A percentile compares a stretch with the other conserved stretches of the same genome.
phyloP scores from a whole-genome alignment of 1,140 invertebrate genomes.

The Cecropterus lyciades region DNA sequence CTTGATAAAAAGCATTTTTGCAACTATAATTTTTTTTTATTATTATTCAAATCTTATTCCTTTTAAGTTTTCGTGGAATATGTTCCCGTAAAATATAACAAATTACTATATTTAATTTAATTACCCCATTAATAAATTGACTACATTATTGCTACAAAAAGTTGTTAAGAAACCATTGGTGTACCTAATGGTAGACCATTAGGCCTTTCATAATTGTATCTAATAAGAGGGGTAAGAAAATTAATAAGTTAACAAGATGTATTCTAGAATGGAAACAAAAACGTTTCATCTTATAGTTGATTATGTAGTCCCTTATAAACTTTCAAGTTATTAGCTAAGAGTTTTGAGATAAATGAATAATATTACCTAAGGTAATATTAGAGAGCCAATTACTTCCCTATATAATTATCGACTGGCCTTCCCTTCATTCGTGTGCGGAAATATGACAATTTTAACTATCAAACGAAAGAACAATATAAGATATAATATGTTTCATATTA shows the following conservation, averaged over 20 bases:
- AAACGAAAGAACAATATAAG: neutral
- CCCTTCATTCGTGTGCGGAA: neutral
- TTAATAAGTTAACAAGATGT: constrained; percentile 18
- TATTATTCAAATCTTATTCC: too few relatives aligned
- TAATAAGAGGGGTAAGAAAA: neutral
- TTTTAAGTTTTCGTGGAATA: too few relatives aligned
- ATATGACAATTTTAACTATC: neutral
- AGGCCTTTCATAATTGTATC: neutral
- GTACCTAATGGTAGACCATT: too few relatives aligned
- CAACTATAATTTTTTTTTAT: too few relatives aligned
- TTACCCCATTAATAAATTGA: too few relatives aligned
- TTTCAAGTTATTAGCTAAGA: constrained; percentile 5
- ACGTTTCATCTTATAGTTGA: constrained; percentile 4
- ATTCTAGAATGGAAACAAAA: constrained; percentile 18
- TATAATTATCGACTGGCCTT: neutral
- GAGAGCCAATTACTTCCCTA: neutral
- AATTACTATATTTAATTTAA: too few relatives aligned
- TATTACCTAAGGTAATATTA: constrained; percentile 9
- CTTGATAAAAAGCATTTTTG: too few relatives aligned
- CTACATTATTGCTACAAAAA: too few relatives aligned
- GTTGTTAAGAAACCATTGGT: too few relatives aligned
- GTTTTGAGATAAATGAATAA: neutral
- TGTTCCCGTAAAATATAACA: too few relatives aligned
- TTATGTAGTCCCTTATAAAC: constrained; percentile 3
- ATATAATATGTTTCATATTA: too few relatives aligned